Evolutionary conservation across 1,140 invertebrate genomes (phyloP), one percentile per base, ranked within the genome.

Genomic region (Limonius californicus): DNA sequence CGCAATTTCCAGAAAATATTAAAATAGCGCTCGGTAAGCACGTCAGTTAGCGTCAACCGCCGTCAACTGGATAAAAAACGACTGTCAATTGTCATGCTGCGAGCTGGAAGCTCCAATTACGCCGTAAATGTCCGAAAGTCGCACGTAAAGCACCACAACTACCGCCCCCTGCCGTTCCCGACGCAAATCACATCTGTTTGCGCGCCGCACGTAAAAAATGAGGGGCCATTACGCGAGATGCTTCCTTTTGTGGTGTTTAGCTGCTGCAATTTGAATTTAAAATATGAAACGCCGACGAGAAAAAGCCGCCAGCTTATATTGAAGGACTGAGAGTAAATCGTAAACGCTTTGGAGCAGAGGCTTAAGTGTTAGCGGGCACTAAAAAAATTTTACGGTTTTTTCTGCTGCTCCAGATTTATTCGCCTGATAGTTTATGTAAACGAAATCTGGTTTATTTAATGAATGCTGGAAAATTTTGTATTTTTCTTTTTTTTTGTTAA

Each of bases 211-310:
- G 35, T 39, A 39, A 39, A 39, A 39, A 39, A 39, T 39, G 35
- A 14, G n/a, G 35, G 1, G 11, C 35, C 35, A 39, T 39, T 39
- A 39, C 35, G 8, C 35, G 35, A 39, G 35, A 39, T 39, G 35
- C 35, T n/a, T 39, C 35, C 35, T 39, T 39, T 39, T 39, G 35
- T 39, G 35, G 35, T 39, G 35, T 39, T 39, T 39, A 39, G 35
- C 35, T 39, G 35, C 35, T 39, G 35, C 35, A 39, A 39, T 39
- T 39, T 39, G 35, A 39, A 39, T 39, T 39, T 39, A 39, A 39
- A 39, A 39, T 39, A 39, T 39, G 35, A 39, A 39, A 39, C n/a
- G 35, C 1, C n/a, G 35, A 39, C 35, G n/a, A 39, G 35, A 39
- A 39, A 39, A 39, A 39, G 8, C 35, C 35, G 35, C 35, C 35